phyloP scores from a whole-genome alignment of 2,888 invertebrate genomes.

The Pterostichus madidus region DNA sequence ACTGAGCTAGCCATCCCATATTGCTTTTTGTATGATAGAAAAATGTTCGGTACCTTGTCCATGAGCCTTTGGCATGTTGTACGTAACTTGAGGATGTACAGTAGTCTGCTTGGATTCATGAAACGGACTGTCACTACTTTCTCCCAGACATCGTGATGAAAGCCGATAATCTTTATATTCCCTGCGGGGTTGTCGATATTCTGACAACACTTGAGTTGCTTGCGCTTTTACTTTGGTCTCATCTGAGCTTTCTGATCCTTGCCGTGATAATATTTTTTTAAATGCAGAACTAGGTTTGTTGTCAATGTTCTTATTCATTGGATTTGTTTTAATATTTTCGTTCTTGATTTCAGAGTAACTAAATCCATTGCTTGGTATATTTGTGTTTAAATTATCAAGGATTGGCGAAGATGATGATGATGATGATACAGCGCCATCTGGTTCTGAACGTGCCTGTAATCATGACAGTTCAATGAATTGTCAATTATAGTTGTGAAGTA shows the following conservation, averaged over 20 bases:
- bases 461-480: constrained; percentile 48
- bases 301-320: constrained; percentile 68
- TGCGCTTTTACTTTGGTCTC: constrained; percentile 77
- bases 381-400: constrained; percentile 67
- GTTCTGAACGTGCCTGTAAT: constrained; percentile 82
- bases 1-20: too few species aligned
- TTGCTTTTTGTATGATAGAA: too few species aligned
- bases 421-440: constrained; percentile 85
- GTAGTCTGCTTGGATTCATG: constrained; percentile 75
- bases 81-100: constrained; percentile 81
- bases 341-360: constrained; percentile 54
- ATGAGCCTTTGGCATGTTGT: constrained; percentile 79
- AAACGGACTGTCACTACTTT: constrained; percentile 69
- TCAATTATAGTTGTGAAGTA: constrained; percentile 20
- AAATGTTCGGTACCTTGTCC: constrained; percentile 70
- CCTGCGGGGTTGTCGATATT: constrained; percentile 79
- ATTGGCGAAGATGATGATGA: constrained; percentile 79
- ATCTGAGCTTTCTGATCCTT: constrained; percentile 71
- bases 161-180: constrained; percentile 79
- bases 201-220: constrained; percentile 80
- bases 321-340: constrained; percentile 67
- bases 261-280: constrained; percentile 68
- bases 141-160: constrained; percentile 71
- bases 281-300: constrained; percentile 69
- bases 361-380: constrained; percentile 63